These are phyloP conservation scores for Hoplostethus mediterraneus DNA, from an alignment of 2,797 vertebrate genomes.

Conservation along the genomic window DNA sequence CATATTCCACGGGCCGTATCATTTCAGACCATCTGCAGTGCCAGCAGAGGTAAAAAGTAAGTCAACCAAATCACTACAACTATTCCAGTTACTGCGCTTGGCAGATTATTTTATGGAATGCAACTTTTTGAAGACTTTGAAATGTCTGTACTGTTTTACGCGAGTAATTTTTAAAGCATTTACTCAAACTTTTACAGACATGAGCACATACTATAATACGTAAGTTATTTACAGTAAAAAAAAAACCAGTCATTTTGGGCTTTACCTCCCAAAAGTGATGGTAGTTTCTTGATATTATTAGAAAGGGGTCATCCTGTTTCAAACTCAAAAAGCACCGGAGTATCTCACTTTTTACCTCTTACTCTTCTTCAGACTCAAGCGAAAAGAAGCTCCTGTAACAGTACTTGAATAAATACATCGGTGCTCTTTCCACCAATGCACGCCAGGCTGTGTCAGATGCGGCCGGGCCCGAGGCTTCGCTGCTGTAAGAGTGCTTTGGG, in stretches of 20 bases:
- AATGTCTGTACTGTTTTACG: no score
- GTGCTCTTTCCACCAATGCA: conserved; percentile 40
- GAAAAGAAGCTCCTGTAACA: conserved; percentile 12
- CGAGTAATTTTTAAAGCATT: no score
- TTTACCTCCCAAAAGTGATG: conserved; percentile 4
- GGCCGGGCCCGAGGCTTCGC: conserved; percentile 9
- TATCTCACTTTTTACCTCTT: background rate
- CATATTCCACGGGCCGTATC: background rate
- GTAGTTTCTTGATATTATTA: conserved; percentile 7
- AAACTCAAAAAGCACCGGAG: background rate
- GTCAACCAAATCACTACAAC: background rate
- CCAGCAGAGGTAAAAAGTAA: background rate
- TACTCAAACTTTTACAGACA: background rate
- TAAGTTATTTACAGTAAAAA: background rate
- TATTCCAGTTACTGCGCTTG: background rate
- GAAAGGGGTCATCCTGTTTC: background rate
- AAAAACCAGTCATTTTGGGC: background rate
- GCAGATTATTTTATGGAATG: background rate
- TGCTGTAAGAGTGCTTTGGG: conserved; percentile 38
- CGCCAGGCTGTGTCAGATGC: conserved; percentile 46
- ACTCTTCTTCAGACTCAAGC: conserved; percentile 9
- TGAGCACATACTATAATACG: background rate
- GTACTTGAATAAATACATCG: conserved; percentile 40
- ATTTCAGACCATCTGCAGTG: background rate
- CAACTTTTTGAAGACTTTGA: no score